Conservation (phyloP, 1,140 invertebrate species). For the Sitobion miscanthi region DNA sequence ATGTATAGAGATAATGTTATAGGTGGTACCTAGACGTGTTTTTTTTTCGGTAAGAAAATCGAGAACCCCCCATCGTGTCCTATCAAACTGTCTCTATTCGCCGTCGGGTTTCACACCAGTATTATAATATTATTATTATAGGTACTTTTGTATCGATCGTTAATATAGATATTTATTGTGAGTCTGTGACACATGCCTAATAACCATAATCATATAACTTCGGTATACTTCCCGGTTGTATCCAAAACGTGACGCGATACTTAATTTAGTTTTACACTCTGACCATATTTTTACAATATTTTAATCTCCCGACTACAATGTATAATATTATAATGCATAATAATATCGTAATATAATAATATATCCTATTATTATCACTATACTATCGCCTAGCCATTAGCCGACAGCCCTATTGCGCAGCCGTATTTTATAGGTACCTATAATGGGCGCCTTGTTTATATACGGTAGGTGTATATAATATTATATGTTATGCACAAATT, state of each 20-base stretch:
- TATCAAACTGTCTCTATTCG: not conserved
- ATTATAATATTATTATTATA: not conserved
- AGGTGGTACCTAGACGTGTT: not conserved
- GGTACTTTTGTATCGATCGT: slow-evolving; percentile 27
- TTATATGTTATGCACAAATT: not conserved
- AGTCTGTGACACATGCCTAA: slow-evolving; percentile 44
- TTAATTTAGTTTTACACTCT: slow-evolving; percentile 30
- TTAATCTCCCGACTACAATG: slow-evolving; percentile 17
- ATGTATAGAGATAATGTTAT: not conserved
- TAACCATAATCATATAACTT: slow-evolving; percentile 38
- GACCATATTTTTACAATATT: slow-evolving; percentile 44
- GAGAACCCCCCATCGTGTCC: slow-evolving; percentile 43
- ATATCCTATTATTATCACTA: not conserved
- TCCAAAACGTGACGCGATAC: slow-evolving; percentile 31
- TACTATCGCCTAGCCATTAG: slow-evolving; percentile 1
- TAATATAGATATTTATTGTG: slow-evolving; percentile 52
- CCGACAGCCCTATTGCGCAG: not conserved
- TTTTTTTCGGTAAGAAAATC: slow-evolving; percentile 29
- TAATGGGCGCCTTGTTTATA: not conserved
- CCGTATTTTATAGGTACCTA: not conserved
- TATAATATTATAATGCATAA: not conserved
- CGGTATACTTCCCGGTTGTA: not conserved
- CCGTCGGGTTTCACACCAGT: slow-evolving; percentile 45
- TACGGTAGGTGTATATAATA: not conserved
- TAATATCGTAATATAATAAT: not conserved